phyloP scores from a whole-genome alignment of 2,888 invertebrate species.

The Vannuccia rotundouncinata region DNA sequence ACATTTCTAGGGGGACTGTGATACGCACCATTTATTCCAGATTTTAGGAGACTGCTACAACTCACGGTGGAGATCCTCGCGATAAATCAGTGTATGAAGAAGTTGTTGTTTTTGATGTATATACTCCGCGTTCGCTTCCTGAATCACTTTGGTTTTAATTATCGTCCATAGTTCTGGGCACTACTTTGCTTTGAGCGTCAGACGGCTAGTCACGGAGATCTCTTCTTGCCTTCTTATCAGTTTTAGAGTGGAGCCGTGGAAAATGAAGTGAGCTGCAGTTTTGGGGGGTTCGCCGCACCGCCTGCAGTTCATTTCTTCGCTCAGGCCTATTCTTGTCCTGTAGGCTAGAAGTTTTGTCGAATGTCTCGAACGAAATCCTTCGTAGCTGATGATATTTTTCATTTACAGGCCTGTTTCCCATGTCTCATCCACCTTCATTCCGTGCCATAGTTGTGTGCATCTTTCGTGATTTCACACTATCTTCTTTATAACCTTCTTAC shows the following conservation, averaged over 20 bases:
- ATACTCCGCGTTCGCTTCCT: too few relatives aligned
- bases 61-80: too few relatives aligned
- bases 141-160: not conserved
- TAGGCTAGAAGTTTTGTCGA: not conserved
- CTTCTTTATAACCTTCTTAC: not conserved
- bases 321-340: not conserved
- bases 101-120: too few relatives aligned
- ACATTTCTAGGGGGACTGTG: too few relatives aligned
- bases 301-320: not conserved
- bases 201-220: not conserved
- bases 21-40: too few relatives aligned
- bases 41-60: too few relatives aligned
- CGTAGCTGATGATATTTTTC: not conserved
- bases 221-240: not conserved
- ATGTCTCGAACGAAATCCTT: not conserved
- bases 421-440: not conserved
- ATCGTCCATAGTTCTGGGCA: not conserved
- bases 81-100: too few relatives aligned
- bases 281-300: not conserved
- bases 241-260: not conserved
- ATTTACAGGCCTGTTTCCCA: not conserved
- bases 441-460: not conserved
- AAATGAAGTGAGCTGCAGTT: not conserved
- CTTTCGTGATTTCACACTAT: not conserved
- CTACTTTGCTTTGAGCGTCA: not conserved